phyloP scores from a whole-genome alignment of 2,113 vertebrate species.

The Labeo catla region DNA sequence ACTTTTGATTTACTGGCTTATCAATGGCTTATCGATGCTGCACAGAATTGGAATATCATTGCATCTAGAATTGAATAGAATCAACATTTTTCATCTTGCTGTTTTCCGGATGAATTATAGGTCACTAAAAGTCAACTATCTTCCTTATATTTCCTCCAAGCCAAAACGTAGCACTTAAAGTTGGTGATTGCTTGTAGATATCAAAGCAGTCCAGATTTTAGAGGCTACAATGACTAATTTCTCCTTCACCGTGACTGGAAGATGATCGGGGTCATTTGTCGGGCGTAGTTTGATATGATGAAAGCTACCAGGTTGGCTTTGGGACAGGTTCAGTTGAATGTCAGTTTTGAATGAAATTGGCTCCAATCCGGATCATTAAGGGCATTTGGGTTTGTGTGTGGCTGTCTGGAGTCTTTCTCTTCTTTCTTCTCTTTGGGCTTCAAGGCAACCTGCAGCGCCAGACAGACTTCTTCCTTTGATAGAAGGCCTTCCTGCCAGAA shows the following conservation, averaged over 20 bases:
- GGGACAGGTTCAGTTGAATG: conserved; percentile 18
- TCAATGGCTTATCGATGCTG: too few relatives aligned
- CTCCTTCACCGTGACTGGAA: not conserved
- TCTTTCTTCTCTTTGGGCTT: conserved; percentile 53
- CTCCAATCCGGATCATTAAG: conserved; percentile 1
- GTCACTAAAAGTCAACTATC: not conserved
- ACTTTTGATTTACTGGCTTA: too few relatives aligned
- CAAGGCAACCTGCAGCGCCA: conserved; percentile 59
- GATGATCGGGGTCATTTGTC: not conserved
- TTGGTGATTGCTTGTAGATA: not conserved
- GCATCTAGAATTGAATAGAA: too few relatives aligned
- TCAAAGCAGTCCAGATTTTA: not conserved
- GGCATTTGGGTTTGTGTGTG: conserved; percentile 6
- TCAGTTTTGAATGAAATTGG: conserved; percentile 13
- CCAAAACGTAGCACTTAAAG: not conserved
- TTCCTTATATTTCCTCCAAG: not conserved
- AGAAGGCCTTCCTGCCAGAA: not conserved
- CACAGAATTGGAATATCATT: too few relatives aligned
- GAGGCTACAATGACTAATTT: not conserved
- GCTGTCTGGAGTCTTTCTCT: conserved; percentile 64
- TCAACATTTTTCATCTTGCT: too few relatives aligned
- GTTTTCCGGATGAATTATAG: not conserved
- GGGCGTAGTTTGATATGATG: not conserved
- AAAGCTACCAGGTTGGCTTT: conserved; percentile 16
- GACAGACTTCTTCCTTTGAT: conserved; percentile 19